Conservation (phyloP, 1,140 invertebrate species). For the Drosophila bipectinata region DNA sequence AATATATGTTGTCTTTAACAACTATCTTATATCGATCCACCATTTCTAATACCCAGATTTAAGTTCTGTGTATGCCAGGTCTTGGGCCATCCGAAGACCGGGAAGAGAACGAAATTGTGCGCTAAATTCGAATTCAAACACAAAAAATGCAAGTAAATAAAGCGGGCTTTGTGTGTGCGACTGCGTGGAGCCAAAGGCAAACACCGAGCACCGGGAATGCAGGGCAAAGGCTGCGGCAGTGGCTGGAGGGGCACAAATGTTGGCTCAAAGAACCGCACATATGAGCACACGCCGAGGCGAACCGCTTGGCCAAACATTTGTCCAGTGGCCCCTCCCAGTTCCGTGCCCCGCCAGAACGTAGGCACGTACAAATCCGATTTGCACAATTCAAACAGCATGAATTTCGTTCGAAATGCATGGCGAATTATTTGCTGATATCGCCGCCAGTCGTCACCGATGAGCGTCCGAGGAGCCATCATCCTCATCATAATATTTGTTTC, state of each 20-base stretch:
- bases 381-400: constrained; percentile 74
- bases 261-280: constrained; percentile 60
- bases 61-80: constrained; percentile 4
- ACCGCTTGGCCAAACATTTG: constrained; percentile 77
- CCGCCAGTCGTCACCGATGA: constrained; percentile 32
- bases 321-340: constrained; percentile 33
- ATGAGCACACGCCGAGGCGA: constrained; percentile 49
- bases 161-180: constrained; percentile 44
- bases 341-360: constrained; percentile 7
- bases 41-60: neutral
- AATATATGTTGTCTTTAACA: no score
- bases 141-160: constrained; percentile 72
- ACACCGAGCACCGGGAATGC: constrained; percentile 58
- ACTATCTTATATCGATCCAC: neutral
- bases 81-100: constrained; percentile 47
- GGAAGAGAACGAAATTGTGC: constrained; percentile 56
- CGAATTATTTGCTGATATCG: constrained; percentile 67
- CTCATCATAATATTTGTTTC: constrained; percentile 8
- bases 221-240: constrained; percentile 28
- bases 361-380: constrained; percentile 80
- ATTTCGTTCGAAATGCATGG: constrained; percentile 58
- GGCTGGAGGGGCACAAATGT: constrained; percentile 47
- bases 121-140: constrained; percentile 80
- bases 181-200: constrained; percentile 78
- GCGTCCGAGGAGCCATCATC: neutral